Percentiles rank a stretch among this genome's conserved stretches.
Evolutionary conservation across 1,140 invertebrate species (phyloP).

Genomic region (Hyles vespertilio): DNA sequence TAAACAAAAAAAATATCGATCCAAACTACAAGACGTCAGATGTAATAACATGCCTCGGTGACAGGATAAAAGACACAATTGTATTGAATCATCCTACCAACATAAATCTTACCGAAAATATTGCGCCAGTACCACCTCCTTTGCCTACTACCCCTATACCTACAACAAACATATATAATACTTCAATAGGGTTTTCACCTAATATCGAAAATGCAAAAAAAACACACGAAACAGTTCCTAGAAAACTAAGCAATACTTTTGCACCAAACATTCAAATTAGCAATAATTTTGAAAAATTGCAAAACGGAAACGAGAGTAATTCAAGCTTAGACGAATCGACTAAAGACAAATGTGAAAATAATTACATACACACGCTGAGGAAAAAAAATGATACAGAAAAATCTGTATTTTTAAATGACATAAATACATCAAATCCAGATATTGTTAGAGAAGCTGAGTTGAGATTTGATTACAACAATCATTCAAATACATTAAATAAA

Average conservation of each 20-base stretch:
- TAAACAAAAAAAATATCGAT: conserved; percentile 28
- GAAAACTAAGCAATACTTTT: conserved; percentile 31
- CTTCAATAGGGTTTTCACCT: conserved; percentile 35
- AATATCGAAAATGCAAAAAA: conserved; percentile 33
- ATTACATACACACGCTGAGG: conserved; percentile 35
- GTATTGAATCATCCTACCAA: conserved; percentile 28
- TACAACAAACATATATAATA: conserved; percentile 44
- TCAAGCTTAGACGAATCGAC: conserved; percentile 39
- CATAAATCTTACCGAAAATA: conserved; percentile 10
- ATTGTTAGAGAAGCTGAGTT: conserved; percentile 30
- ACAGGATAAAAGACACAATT: conserved; percentile 41
- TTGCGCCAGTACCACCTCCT: conserved; percentile 46
- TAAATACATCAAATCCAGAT: conserved; percentile 26
- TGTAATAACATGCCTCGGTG: conserved; percentile 30
- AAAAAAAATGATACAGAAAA: conserved; percentile 44
- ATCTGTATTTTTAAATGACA: conserved; percentile 34
- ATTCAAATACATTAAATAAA: conserved; percentile 53
- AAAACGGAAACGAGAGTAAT: conserved; percentile 33
- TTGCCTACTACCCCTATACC: conserved; percentile 60
- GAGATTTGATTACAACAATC: conserved; percentile 39
- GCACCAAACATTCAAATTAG: conserved; percentile 18
- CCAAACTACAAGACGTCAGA: conserved; percentile 24
- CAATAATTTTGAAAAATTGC: conserved; percentile 27
- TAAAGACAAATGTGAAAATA: conserved; percentile 45
- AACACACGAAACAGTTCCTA: conserved; percentile 33